Base-by-base conservation (phyloP, 1,140 invertebrate genomes). In the Andrena cerasifolii region DNA sequence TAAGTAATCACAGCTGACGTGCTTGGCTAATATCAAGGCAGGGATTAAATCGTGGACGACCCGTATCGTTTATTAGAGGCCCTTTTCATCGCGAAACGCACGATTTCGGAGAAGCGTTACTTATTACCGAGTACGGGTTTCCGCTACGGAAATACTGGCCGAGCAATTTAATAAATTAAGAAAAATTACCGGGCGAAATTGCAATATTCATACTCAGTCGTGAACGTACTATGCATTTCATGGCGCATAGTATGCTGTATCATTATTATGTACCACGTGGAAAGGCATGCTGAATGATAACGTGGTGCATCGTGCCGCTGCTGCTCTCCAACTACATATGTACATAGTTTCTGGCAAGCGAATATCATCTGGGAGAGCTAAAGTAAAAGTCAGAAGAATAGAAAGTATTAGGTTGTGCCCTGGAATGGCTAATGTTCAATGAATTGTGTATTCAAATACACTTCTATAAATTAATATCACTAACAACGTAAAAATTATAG, bases 81-180 rank as follows among this genome's bases (percentile, higher is more conserved):
- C 24, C 36, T 43, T 58, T 43, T 58, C 33, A 70, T 21, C 10
- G 36, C 24, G 24, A n/a, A 45, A 58, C 53, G 24, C 36, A 70
- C 53, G 67, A 58, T 43, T 70, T 40, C 26, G 12, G 53, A 7
- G 18, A 70, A 24, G 36, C 26, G 36, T 24, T 62, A 40, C 36
- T 62, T 40, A 62, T 62, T 24, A 62, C 33, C 18, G 14, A 43
- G 21, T 62, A 24, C 33, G 14, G 40, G 21, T 62, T 62, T 24
- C 33, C 43, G 26, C 28, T 16, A 12, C 16, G 45, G 40, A 49
- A 47, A 40, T 40, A 47, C 45, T 65, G 24, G 43, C 5, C 62
- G 62, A 65, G 70, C 31, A 72, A 72, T 72, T 72, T 72, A 40
- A 62, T 61, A 51, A 72, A 59, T 72, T 51, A 49, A 62, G 33